These are phyloP conservation scores for Nerophis ophidion DNA, from an alignment of 2,113 vertebrate genomes.

Conservation along the genomic window DNA sequence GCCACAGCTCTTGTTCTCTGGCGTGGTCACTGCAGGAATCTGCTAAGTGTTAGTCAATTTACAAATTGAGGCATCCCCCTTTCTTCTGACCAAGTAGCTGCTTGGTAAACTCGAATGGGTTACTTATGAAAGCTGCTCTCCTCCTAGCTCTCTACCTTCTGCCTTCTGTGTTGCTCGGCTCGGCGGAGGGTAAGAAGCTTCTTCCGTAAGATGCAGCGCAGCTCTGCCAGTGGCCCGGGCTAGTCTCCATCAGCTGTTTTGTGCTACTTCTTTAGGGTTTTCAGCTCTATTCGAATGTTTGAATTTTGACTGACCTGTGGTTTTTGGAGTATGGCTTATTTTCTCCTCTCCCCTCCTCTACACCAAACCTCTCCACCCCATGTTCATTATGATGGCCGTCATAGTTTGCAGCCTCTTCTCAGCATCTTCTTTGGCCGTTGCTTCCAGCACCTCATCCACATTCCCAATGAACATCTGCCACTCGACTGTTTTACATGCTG, in stretches of 20 bases:
- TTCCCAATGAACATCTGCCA: not conserved
- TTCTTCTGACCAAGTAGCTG: not conserved
- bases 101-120: too few relatives aligned
- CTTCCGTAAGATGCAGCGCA: not conserved
- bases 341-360: conserved; percentile 4
- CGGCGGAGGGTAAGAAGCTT: not conserved
- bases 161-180: not conserved
- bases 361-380: conserved; percentile 16
- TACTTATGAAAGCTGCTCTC: not conserved
- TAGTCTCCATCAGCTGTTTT: not conserved
- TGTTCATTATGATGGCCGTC: not conserved
- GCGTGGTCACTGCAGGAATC: too few relatives aligned
- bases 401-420: conserved; percentile 15
- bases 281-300: not conserved
- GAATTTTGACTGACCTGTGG: not conserved
- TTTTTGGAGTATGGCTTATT: not conserved
- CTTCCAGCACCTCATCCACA: conserved; percentile 8
- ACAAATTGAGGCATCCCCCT: conserved; percentile 7
- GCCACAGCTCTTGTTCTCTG: too few relatives aligned
- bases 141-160: not conserved
- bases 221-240: not conserved
- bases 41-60: too few relatives aligned
- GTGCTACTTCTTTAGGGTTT: conserved; percentile 2
- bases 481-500: not conserved
- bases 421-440: conserved; percentile 10